These are phyloP conservation scores for Heteromurus nitidus DNA, from an alignment of 2,888 invertebrate genomes.

Conservation along the genomic window DNA sequence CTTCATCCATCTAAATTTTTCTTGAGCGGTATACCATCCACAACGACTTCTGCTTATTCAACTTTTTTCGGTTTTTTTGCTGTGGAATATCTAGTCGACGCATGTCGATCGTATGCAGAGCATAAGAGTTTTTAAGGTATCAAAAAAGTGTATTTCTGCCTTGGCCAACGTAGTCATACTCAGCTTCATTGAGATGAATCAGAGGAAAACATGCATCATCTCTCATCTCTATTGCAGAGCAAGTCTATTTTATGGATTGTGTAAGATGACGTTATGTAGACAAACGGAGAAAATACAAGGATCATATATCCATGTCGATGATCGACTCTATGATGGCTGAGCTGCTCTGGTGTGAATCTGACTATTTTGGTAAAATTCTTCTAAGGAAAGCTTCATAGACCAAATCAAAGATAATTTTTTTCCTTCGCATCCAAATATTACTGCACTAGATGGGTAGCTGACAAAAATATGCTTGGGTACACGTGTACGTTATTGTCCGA, in stretches of 20 bases:
- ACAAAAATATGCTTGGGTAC: no score
- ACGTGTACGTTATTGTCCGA: no score
- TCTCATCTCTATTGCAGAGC: background rate
- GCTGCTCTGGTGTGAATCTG: background rate
- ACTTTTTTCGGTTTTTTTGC: slow-evolving; percentile 5
- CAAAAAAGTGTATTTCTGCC: background rate
- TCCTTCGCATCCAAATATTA: background rate
- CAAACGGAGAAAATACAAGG: background rate
- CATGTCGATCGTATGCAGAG: background rate
- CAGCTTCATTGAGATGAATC: background rate
- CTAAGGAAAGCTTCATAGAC: background rate
- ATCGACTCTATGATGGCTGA: background rate
- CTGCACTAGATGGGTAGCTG: no score
- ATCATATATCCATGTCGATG: background rate
- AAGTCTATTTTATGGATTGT: background rate
- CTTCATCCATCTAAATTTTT: slow-evolving; percentile 1
- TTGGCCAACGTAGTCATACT: background rate
- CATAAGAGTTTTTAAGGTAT: background rate
- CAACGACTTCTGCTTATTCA: slow-evolving; percentile 5
- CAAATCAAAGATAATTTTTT: background rate
- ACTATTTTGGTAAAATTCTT: background rate
- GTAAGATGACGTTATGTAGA: background rate
- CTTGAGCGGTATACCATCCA: background rate
- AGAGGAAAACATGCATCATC: background rate
- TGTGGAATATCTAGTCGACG: background rate